Conservation (phyloP, 2,888 invertebrate species). For the Ceramica pisi region DNA sequence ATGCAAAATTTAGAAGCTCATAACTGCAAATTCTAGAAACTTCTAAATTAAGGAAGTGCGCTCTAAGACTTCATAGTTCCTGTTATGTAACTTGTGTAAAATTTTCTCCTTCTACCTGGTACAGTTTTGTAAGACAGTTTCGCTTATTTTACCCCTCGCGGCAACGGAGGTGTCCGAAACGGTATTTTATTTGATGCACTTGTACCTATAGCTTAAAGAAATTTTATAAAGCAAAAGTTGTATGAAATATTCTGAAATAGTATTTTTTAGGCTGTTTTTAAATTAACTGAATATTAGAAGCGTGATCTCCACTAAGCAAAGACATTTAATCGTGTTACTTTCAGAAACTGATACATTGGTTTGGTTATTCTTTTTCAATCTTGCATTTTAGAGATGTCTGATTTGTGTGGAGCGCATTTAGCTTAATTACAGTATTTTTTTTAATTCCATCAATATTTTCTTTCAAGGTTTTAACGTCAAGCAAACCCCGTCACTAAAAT, state of each 20-base stretch:
- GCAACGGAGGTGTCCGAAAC: slow-evolving; percentile 9
- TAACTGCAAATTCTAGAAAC: slow-evolving; percentile 52
- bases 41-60: slow-evolving; percentile 54
- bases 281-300: background rate
- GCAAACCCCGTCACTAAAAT: background rate
- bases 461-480: background rate
- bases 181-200: slow-evolving; percentile 36
- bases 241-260: background rate
- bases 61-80: slow-evolving; percentile 36
- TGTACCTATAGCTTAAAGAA: background rate
- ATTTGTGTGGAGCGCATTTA: too few relatives aligned
- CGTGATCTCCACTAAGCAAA: too few relatives aligned
- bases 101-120: slow-evolving; percentile 22
- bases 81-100: slow-evolving; percentile 38
- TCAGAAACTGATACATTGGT: too few relatives aligned
- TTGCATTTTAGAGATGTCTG: too few relatives aligned
- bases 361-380: background rate
- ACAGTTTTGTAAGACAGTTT: slow-evolving; percentile 39
- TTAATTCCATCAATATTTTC: background rate
- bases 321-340: too few relatives aligned
- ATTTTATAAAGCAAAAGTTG: slow-evolving; percentile 15
- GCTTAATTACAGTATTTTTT: background rate
- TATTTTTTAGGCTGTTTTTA: background rate
- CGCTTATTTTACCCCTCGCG: slow-evolving; percentile 26
- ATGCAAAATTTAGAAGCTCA: slow-evolving; percentile 40